Percentiles rank a stretch among this genome's conserved stretches.
Conservation (phyloP, 2,797 vertebrate species). For the Hoplostethus mediterraneus region DNA sequence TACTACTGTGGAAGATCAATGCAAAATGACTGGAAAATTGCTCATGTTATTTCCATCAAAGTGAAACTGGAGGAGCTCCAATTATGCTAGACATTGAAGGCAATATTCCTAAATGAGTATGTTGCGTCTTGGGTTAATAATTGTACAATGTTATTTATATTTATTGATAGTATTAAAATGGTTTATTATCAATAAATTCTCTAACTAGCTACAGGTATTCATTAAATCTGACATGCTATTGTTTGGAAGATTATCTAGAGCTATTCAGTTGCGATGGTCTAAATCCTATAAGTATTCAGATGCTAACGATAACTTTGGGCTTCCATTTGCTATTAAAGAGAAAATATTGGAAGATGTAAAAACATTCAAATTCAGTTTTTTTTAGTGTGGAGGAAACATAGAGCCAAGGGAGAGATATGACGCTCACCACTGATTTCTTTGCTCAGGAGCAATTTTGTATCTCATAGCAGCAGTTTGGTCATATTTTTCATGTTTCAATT, state of each 20-base stretch:
- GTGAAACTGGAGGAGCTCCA: slow-evolving; percentile 76
- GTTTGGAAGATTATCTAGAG: neutral
- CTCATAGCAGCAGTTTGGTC: slow-evolving; percentile 50
- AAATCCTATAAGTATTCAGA: slow-evolving; percentile 12
- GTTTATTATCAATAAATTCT: slow-evolving; percentile 23
- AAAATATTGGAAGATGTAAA: slow-evolving; percentile 13
- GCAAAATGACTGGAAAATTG: slow-evolving; percentile 78
- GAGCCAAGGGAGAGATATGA: slow-evolving; percentile 26
- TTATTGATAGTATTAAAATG: slow-evolving; percentile 18
- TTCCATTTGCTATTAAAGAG: neutral
- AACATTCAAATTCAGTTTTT: slow-evolving; percentile 27
- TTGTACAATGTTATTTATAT: slow-evolving; percentile 58
- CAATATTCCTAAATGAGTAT: slow-evolving; percentile 68
- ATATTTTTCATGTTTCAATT: slow-evolving; percentile 84
- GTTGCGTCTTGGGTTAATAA: slow-evolving; percentile 57
- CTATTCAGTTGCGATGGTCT: neutral
- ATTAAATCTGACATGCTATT: neutral
- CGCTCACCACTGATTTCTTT: slow-evolving; percentile 45
- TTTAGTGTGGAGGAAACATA: slow-evolving; percentile 23
- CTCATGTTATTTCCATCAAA: slow-evolving; percentile 83
- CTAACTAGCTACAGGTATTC: slow-evolving; percentile 7
- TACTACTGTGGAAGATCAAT: slow-evolving; percentile 75
- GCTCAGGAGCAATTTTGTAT: slow-evolving; percentile 52
- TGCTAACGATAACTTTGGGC: too few species aligned
- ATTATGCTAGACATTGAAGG: slow-evolving; percentile 75